These are phyloP conservation scores for Uria lomvia DNA, from an alignment of 2,113 vertebrate species.

Conservation along the genomic window DNA sequence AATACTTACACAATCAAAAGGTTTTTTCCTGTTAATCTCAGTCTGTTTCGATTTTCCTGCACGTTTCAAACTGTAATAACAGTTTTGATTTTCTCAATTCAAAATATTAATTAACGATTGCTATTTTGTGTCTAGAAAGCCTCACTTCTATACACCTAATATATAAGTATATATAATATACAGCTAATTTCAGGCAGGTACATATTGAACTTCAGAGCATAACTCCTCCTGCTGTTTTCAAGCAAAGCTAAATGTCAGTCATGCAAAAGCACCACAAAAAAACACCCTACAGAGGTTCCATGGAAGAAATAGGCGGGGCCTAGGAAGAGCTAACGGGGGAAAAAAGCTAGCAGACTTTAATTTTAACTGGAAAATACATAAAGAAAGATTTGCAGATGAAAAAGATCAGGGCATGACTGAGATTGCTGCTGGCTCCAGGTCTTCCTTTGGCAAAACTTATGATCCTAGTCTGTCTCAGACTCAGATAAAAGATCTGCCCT, in stretches of 20 bases:
- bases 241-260: not conserved
- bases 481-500: not conserved
- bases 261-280: not conserved
- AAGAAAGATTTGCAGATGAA: not conserved
- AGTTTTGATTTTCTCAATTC: not conserved
- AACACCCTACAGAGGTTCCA: not conserved
- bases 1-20: not conserved
- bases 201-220: not conserved
- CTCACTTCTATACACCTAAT: not conserved
- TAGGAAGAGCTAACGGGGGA: not conserved
- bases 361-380: not conserved
- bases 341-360: not conserved
- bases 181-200: not conserved
- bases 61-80: not conserved
- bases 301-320: not conserved
- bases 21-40: not conserved
- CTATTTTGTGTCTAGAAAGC: not conserved
- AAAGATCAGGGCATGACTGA: not conserved
- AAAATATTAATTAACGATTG: not conserved
- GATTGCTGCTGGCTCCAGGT: not conserved
- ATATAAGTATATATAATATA: not conserved
- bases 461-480: not conserved
- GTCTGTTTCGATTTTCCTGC: not conserved
- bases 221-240: not conserved
- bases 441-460: not conserved